These are phyloP conservation scores for Cecropterus lyciades DNA, from an alignment of 1,140 invertebrate genomes.

Conservation along the genomic window DNA sequence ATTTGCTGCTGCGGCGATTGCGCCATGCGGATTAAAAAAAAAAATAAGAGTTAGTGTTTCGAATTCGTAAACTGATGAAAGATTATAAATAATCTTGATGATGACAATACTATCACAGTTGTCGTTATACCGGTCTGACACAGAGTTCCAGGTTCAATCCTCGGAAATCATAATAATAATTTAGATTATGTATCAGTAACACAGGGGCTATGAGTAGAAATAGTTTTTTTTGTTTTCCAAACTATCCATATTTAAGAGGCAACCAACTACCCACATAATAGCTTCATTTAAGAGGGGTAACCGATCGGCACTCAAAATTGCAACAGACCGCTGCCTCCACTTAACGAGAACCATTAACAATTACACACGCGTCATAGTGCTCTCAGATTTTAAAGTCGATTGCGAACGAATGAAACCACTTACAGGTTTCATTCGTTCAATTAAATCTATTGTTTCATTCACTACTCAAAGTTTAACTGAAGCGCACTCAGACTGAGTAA, in stretches of 20 bases:
- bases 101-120: too few species aligned
- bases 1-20: too few species aligned
- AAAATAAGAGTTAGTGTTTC: too few species aligned
- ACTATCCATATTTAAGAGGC: neutral
- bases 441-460: constrained; percentile 62
- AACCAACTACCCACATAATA: neutral
- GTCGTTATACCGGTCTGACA: too few species aligned
- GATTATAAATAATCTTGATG: too few species aligned
- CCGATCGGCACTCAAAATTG: constrained; percentile 17
- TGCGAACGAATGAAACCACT: constrained; percentile 46
- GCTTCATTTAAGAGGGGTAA: neutral
- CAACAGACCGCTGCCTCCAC: constrained; percentile 8
- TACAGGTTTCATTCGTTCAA: constrained; percentile 37
- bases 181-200: too few species aligned
- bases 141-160: too few species aligned
- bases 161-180: too few species aligned
- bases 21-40: too few species aligned
- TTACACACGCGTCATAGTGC: constrained; percentile 43
- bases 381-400: constrained; percentile 59
- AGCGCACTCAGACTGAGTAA: constrained; percentile 30
- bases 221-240: too few species aligned
- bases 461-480: constrained; percentile 39
- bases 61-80: too few species aligned
- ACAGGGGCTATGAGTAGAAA: too few species aligned
- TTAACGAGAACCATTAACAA: constrained; percentile 25